Evolutionary conservation across 2,113 vertebrate species (phyloP).

Genomic region (Anolis sagrei): DNA sequence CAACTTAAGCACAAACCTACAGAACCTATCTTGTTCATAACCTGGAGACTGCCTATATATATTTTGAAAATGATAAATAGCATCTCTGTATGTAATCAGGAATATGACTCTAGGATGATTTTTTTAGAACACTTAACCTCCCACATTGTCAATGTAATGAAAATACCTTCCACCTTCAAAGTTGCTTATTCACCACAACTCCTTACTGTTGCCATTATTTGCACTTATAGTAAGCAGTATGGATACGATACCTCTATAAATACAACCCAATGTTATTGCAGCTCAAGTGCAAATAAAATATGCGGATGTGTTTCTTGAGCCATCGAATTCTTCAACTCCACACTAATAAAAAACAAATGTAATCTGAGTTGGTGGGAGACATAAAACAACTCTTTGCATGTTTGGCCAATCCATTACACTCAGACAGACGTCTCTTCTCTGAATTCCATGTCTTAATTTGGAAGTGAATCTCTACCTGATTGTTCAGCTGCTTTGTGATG

Average conservation of each 20-base stretch:
- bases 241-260: background rate
- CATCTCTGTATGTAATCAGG: background rate
- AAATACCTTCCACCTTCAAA: background rate
- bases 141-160: background rate
- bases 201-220: background rate
- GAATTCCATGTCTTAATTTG: background rate
- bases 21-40: too few species aligned
- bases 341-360: background rate
- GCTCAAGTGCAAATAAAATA: background rate
- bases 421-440: too few species aligned
- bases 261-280: background rate
- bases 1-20: too few species aligned
- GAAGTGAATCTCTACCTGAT: constrained; percentile 80
- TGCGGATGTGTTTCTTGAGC: background rate
- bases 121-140: background rate
- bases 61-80: background rate
- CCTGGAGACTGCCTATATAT: too few species aligned
- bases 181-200: background rate
- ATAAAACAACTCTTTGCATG: background rate
- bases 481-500: constrained; percentile 88
- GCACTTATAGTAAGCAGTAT: background rate
- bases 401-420: background rate
- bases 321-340: background rate
- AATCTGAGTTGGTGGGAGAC: background rate
- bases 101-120: too few species aligned